These are phyloP conservation scores for Poeciliopsis gracilis DNA, from an alignment of 2,797 vertebrate genomes.

Conservation along the genomic window DNA sequence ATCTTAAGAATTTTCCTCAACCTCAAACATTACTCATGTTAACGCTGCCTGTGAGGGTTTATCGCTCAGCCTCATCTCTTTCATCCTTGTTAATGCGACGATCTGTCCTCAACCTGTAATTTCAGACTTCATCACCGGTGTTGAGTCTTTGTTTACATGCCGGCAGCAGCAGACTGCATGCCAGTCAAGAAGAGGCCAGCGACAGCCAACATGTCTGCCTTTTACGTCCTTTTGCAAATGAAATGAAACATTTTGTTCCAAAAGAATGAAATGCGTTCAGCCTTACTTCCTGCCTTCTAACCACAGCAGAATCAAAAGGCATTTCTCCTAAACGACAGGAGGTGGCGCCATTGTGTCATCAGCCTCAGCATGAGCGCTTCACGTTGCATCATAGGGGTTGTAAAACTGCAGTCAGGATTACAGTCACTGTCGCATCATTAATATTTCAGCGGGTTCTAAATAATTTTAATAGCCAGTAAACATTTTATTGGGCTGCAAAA, in stretches of 20 bases:
- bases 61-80: slow-evolving; percentile 10
- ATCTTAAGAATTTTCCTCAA: background rate
- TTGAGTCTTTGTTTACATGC: slow-evolving; percentile 39
- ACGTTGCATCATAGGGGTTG: too few relatives aligned
- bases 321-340: slow-evolving; percentile 45
- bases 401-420: background rate
- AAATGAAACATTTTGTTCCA: background rate
- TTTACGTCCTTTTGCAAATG: background rate
- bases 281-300: slow-evolving; percentile 20
- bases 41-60: slow-evolving; percentile 28
- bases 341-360: slow-evolving; percentile 45
- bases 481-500: background rate
- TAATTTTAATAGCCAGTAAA: too few relatives aligned
- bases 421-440: background rate
- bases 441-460: background rate
- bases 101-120: slow-evolving; percentile 13
- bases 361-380: background rate
- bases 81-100: slow-evolving; percentile 21
- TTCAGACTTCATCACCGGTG: slow-evolving; percentile 11
- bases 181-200: slow-evolving; percentile 30
- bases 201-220: slow-evolving; percentile 12
- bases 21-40: background rate
- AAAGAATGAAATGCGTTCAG: slow-evolving; percentile 4
- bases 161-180: slow-evolving; percentile 36
- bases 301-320: background rate